Conservation (phyloP, 2,797 vertebrate genomes). For the Monodelphis domestica region DNA sequence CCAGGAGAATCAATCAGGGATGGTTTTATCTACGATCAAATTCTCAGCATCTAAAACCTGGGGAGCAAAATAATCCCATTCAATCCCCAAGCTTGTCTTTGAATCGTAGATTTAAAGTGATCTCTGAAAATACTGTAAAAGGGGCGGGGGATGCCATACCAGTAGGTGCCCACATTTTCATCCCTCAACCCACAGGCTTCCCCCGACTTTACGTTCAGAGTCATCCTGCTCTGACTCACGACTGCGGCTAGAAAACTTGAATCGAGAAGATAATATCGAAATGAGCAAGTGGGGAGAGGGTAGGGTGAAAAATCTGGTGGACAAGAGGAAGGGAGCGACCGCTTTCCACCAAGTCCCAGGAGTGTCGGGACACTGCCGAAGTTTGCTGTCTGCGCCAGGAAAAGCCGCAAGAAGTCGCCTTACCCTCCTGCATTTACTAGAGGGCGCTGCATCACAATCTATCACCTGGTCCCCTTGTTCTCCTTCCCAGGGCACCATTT, state of each 20-base stretch:
- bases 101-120: not conserved
- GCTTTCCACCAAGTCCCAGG: slow-evolving; percentile 1
- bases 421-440: slow-evolving; percentile 64
- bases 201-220: not conserved
- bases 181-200: not conserved
- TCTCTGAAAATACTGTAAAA: not conserved
- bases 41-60: not conserved
- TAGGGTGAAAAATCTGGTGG: not conserved
- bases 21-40: slow-evolving; percentile 9
- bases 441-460: slow-evolving; percentile 85
- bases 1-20: not conserved
- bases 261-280: not conserved
- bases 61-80: not conserved
- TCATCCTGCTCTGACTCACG: not conserved
- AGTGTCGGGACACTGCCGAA: slow-evolving; percentile 55
- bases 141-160: not conserved
- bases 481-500: slow-evolving; percentile 74
- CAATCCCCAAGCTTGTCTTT: slow-evolving; percentile 21
- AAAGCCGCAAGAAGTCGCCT: slow-evolving; percentile 34
- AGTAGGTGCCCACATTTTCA: not conserved
- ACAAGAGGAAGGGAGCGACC: not conserved
- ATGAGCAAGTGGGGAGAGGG: not conserved
- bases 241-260: not conserved
- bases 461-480: slow-evolving; percentile 62
- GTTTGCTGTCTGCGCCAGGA: slow-evolving; percentile 41